Evolutionary conservation across 2,888 invertebrate genomes (phyloP).

Genomic region (Teleogryllus oceanicus): DNA sequence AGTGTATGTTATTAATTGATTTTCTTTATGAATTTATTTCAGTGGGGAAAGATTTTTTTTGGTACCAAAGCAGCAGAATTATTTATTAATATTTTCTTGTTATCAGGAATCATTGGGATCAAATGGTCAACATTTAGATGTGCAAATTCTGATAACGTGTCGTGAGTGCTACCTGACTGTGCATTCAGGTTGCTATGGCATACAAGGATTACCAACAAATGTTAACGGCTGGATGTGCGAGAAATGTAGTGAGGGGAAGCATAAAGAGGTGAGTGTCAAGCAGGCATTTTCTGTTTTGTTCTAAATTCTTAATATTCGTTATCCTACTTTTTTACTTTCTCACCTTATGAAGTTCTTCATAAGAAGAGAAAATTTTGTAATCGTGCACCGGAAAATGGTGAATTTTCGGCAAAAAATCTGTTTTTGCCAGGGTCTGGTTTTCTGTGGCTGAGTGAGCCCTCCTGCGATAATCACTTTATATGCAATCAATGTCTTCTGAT

Average conservation of each 20-base stretch:
- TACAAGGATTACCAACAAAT: constrained; percentile 33
- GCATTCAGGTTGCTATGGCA: constrained; percentile 54
- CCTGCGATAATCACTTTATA: no score
- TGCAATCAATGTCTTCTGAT: no score
- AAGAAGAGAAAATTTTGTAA: no score
- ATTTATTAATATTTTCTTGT: not conserved
- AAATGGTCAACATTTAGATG: constrained; percentile 29
- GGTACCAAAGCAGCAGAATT: not conserved
- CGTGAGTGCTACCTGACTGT: constrained; percentile 56
- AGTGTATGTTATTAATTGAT: not conserved
- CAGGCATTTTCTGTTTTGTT: not conserved
- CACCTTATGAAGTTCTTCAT: no score
- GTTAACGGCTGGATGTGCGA: constrained; percentile 48
- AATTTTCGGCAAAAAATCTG: no score
- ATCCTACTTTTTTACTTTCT: no score
- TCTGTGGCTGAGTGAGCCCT: no score
- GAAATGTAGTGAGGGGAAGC: constrained; percentile 47
- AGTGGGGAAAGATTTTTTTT: not conserved
- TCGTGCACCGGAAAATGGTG: no score
- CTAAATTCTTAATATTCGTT: not conserved
- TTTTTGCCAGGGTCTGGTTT: no score
- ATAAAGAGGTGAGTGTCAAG: constrained; percentile 43
- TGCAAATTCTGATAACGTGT: constrained; percentile 51
- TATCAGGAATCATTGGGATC: constrained; percentile 20
- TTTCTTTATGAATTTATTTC: not conserved